Percentiles rank a stretch among this genome's conserved stretches.
These are phyloP conservation scores for Thamnaconus septentrionalis DNA, from an alignment of 2,113 vertebrate species.

Conservation along the genomic window DNA sequence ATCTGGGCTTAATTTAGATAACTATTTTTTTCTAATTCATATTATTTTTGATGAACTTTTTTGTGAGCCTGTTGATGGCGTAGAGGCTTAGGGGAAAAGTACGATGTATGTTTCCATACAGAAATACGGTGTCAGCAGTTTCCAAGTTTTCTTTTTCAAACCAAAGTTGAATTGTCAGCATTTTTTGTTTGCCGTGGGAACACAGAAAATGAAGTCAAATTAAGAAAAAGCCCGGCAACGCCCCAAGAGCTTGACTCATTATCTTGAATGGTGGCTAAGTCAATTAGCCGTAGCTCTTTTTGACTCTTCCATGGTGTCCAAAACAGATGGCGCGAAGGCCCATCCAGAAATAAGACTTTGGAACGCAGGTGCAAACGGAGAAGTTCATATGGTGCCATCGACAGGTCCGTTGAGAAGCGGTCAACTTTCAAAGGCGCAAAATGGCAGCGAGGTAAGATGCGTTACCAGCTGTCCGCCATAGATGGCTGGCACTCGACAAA, in stretches of 20 bases:
- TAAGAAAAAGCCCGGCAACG: constrained; percentile 1
- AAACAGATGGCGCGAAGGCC: constrained; percentile 62
- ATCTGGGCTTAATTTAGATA: too few species aligned
- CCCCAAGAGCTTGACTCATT: constrained; percentile 13
- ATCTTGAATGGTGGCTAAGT: constrained; percentile 29
- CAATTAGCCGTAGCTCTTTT: constrained; percentile 27
- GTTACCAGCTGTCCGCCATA: constrained; percentile 55
- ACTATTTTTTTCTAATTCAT: neutral
- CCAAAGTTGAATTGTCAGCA: neutral
- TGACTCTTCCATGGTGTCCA: constrained; percentile 16
- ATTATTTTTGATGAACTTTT: neutral
- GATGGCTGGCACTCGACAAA: constrained; percentile 54
- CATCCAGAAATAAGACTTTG: constrained; percentile 50
- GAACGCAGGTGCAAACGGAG: constrained; percentile 35
- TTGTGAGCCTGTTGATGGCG: neutral
- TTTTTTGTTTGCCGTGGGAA: constrained; percentile 3
- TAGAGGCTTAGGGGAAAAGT: neutral
- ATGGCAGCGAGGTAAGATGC: constrained; percentile 55
- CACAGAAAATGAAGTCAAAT: constrained; percentile 2
- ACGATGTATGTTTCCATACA: neutral
- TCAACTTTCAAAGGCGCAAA: constrained; percentile 52
- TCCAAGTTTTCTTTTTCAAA: neutral
- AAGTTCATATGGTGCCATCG: constrained; percentile 44
- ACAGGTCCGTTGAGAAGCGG: constrained; percentile 54
- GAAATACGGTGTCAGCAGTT: constrained; percentile 7